Conservation (phyloP, 2,888 invertebrate genomes). For the Spialia ferax region DNA sequence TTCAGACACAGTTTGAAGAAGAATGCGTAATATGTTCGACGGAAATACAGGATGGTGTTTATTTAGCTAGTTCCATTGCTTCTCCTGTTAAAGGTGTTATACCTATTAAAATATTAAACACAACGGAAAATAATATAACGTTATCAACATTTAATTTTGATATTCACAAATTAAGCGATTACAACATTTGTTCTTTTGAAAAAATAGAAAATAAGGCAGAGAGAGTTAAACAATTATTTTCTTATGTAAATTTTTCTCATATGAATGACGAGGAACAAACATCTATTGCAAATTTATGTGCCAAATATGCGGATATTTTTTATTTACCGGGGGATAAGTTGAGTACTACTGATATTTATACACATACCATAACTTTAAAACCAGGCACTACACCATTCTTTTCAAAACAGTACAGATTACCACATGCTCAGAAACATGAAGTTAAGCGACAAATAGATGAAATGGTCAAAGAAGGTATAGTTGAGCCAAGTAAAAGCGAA, state of each 20-base stretch:
- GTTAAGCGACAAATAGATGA: neutral
- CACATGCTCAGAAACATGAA: neutral
- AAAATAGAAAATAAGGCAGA: neutral
- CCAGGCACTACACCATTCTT: neutral
- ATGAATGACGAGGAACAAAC: neutral
- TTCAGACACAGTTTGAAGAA: neutral
- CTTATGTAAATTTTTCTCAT: neutral
- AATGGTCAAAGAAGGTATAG: neutral
- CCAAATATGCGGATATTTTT: slow-evolving; percentile 15
- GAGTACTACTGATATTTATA: neutral
- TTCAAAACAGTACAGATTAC: neutral
- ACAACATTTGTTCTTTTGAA: neutral
- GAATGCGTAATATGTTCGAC: neutral
- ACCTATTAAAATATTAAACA: neutral
- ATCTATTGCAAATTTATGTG: slow-evolving; percentile 4
- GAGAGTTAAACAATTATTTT: neutral
- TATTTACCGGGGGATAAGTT: neutral
- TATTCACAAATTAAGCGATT: neutral
- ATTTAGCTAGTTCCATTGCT: neutral
- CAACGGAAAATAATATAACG: neutral
- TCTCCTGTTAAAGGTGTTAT: neutral
- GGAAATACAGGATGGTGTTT: neutral
- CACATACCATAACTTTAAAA: neutral
- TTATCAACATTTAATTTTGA: neutral
- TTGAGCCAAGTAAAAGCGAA: neutral